Evolutionary conservation across 2,113 vertebrate genomes (phyloP).

Genomic region (Aegotheles bennettii): DNA sequence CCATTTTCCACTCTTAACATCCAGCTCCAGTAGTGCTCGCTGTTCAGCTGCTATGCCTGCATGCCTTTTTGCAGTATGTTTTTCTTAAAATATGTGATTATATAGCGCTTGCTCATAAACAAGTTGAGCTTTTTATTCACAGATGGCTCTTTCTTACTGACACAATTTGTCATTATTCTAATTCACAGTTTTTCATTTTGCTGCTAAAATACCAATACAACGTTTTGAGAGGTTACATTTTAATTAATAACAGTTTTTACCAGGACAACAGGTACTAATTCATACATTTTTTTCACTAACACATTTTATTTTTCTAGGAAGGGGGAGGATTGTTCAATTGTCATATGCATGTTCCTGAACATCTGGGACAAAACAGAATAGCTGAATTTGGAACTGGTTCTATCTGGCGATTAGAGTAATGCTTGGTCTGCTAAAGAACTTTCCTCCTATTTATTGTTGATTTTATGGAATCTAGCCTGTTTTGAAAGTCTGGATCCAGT

Average conservation of each 20-base stretch:
- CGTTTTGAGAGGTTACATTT: background rate
- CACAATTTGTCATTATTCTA: background rate
- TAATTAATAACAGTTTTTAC: background rate
- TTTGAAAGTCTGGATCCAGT: background rate
- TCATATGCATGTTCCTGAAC: background rate
- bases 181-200: background rate
- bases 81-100: constrained; percentile 45
- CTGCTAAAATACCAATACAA: background rate
- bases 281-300: background rate
- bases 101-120: background rate
- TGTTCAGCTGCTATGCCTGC: constrained; percentile 1
- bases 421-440: background rate
- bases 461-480: background rate
- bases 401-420: background rate
- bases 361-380: background rate
- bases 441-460: background rate
- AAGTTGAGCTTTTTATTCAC: constrained; percentile 27
- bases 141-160: constrained; percentile 13
- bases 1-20: constrained; percentile 36
- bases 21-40: background rate
- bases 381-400: background rate
- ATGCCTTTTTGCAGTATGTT: background rate
- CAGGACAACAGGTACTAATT: background rate
- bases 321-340: background rate
- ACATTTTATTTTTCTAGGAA: background rate